phyloP scores from a whole-genome alignment of 2,797 vertebrate genomes.

The Pempheris klunzingeri region DNA sequence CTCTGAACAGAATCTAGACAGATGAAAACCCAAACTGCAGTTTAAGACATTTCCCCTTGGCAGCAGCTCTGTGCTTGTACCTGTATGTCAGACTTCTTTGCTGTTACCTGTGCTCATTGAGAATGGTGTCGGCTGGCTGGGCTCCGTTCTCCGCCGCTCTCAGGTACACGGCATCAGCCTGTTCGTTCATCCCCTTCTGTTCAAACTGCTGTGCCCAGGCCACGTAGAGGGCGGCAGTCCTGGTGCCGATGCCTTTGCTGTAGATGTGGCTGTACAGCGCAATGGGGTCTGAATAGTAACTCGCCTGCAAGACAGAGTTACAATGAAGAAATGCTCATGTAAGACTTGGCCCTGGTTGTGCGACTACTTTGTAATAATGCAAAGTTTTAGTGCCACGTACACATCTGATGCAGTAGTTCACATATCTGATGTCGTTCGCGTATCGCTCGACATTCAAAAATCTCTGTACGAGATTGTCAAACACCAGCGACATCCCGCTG shows the following conservation, averaged over 20 bases:
- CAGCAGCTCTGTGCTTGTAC: not conserved
- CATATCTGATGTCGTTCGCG: constrained; percentile 87
- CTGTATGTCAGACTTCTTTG: not conserved
- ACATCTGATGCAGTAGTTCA: constrained; percentile 90
- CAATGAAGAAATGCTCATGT: accelerated
- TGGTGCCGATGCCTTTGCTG: constrained; percentile 85
- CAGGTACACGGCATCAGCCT: constrained; percentile 85
- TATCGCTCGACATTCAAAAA: constrained; percentile 88
- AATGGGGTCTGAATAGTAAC: constrained; percentile 85
- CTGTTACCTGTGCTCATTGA: constrained; percentile 86
- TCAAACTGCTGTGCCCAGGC: constrained; percentile 90
- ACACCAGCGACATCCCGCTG: constrained; percentile 75
- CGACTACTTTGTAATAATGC: no score
- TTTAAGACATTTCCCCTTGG: not conserved
- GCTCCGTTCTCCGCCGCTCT: constrained; percentile 89
- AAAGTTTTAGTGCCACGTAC: constrained; percentile 80
- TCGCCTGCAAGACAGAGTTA: constrained; percentile 81
- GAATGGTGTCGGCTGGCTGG: constrained; percentile 85
- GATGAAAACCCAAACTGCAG: not conserved
- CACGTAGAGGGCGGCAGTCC: constrained; percentile 85
- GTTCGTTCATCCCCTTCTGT: constrained; percentile 75
- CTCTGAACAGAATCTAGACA: no score
- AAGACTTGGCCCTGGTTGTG: not conserved
- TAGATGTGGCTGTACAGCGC: constrained; percentile 86
- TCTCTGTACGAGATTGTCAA: constrained; percentile 87